Evolutionary conservation across 2,113 vertebrate genomes (phyloP).

Genomic region (Onychorhynchus coronatus): DNA sequence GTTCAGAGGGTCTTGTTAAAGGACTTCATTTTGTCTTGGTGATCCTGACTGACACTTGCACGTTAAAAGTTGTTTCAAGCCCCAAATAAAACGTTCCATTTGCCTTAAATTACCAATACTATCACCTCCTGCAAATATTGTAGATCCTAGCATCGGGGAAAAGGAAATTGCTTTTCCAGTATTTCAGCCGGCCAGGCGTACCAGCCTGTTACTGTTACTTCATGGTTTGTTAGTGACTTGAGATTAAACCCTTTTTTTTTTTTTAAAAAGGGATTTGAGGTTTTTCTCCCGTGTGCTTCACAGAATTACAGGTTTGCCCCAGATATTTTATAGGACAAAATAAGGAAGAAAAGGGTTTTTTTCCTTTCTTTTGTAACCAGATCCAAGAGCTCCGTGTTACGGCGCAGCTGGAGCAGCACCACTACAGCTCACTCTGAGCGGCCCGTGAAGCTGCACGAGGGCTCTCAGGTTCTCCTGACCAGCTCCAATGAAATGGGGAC

Average conservation of each 20-base stretch:
- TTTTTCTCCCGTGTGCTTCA: not conserved
- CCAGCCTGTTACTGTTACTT: not conserved
- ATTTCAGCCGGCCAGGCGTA: not conserved
- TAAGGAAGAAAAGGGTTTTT: too few species aligned
- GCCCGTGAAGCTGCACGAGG: slow-evolving; percentile 80
- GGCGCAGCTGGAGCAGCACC: slow-evolving; percentile 80
- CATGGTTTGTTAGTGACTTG: not conserved
- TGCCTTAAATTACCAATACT: not conserved
- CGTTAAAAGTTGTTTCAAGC: not conserved
- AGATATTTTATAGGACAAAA: not conserved
- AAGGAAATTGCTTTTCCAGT: not conserved
- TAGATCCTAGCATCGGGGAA: not conserved
- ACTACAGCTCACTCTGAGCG: not conserved
- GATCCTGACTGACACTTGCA: not conserved
- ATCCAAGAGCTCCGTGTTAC: slow-evolving; percentile 72
- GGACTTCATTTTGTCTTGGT: not conserved
- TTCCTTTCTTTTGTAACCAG: slow-evolving; percentile 37
- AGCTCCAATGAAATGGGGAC: slow-evolving; percentile 92
- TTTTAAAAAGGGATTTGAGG: not conserved
- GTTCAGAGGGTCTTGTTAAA: not conserved
- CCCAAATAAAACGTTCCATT: not conserved
- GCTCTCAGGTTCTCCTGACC: slow-evolving; percentile 90
- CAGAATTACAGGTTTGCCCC: not conserved
- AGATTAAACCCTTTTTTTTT: not conserved
- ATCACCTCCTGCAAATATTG: not conserved